Percentiles rank a stretch among this genome's conserved stretches.
These are phyloP conservation scores for Propsilocerus akamusi DNA, from an alignment of 1,140 invertebrate species.

Conservation along the genomic window DNA sequence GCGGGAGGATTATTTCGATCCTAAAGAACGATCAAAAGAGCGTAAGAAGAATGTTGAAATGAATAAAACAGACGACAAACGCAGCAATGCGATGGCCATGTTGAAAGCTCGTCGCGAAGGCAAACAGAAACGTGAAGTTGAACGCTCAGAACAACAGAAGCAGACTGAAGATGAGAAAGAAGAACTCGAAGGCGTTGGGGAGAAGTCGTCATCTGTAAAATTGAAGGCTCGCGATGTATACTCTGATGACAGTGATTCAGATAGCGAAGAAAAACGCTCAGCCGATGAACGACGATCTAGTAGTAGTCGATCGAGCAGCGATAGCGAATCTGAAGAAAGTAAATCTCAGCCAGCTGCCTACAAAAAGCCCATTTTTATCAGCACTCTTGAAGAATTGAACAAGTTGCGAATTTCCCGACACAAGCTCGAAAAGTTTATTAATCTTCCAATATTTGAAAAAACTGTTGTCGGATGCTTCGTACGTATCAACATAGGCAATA, in stretches of 20 bases:
- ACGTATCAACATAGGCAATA: slow-evolving; percentile 86
- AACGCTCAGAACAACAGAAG: slow-evolving; percentile 26
- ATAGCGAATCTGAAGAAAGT: slow-evolving; percentile 27
- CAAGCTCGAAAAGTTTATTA: slow-evolving; percentile 88
- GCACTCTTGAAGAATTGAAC: slow-evolving; percentile 64
- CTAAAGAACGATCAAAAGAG: slow-evolving; percentile 43
- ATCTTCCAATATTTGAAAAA: slow-evolving; percentile 85
- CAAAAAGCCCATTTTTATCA: slow-evolving; percentile 43
- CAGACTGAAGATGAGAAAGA: slow-evolving; percentile 46
- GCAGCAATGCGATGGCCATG: slow-evolving; percentile 79
- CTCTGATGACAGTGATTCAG: slow-evolving; percentile 82
- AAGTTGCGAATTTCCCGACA: slow-evolving; percentile 76
- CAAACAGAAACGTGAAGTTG: slow-evolving; percentile 31
- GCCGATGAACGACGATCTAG: slow-evolving; percentile 23
- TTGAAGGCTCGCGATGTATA: slow-evolving; percentile 89
- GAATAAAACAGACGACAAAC: slow-evolving; percentile 63
- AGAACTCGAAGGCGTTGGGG: slow-evolving; percentile 28
- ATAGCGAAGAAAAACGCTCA: slow-evolving; percentile 38
- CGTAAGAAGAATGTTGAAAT: slow-evolving; percentile 83
- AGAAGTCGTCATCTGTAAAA: slow-evolving; percentile 32
- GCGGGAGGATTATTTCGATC: slow-evolving; percentile 22
- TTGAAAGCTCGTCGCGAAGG: slow-evolving; percentile 74
- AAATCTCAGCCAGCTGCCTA: slow-evolving; percentile 9
- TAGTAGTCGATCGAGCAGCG: slow-evolving; percentile 30
- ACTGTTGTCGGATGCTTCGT: slow-evolving; percentile 89